A percentile compares a stretch with the other conserved stretches of the same genome.
Conservation (phyloP, 1,140 invertebrate genomes). For the Drosophila nasuta region DNA sequence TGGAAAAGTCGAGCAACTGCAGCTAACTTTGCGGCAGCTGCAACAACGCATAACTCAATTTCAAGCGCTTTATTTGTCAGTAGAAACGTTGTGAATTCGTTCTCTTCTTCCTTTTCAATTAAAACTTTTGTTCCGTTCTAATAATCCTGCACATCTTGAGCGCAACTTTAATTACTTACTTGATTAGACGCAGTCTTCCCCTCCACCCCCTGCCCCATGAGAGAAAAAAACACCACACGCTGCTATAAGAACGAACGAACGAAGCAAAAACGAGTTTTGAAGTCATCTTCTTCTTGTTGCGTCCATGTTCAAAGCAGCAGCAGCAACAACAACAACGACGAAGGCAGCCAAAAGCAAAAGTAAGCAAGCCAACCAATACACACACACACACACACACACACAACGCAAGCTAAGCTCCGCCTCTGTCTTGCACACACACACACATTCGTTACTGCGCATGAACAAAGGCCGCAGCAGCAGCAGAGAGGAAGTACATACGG, state of each 20-base stretch:
- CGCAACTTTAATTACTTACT: conserved; percentile 68
- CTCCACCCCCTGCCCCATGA: background rate
- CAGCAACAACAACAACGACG: conserved; percentile 10
- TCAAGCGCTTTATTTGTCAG: conserved; percentile 39
- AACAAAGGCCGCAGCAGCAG: conserved; percentile 61
- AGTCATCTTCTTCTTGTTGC: conserved; percentile 32
- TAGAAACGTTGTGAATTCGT: conserved; percentile 7
- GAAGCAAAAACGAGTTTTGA: conserved; percentile 64
- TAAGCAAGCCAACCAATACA: conserved; percentile 20
- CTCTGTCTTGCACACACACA: conserved; percentile 42
- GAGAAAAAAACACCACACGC: conserved; percentile 33
- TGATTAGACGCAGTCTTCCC: conserved; percentile 55
- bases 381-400: conserved; percentile 19
- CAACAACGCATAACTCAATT: conserved; percentile 40
- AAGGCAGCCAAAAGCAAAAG: conserved; percentile 54
- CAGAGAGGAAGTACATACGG: conserved; percentile 53
- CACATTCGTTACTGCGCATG: conserved; percentile 58
- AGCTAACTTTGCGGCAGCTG: conserved; percentile 28
- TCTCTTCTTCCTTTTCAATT: conserved; percentile 23
- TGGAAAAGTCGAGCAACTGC: background rate
- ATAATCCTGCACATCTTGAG: conserved; percentile 22
- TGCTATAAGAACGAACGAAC: conserved; percentile 58
- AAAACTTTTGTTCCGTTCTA: conserved; percentile 38
- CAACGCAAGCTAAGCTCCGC: conserved; percentile 65
- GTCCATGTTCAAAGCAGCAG: conserved; percentile 73